Conservation (phyloP, 2,888 invertebrate species). For the Timema cristinae region DNA sequence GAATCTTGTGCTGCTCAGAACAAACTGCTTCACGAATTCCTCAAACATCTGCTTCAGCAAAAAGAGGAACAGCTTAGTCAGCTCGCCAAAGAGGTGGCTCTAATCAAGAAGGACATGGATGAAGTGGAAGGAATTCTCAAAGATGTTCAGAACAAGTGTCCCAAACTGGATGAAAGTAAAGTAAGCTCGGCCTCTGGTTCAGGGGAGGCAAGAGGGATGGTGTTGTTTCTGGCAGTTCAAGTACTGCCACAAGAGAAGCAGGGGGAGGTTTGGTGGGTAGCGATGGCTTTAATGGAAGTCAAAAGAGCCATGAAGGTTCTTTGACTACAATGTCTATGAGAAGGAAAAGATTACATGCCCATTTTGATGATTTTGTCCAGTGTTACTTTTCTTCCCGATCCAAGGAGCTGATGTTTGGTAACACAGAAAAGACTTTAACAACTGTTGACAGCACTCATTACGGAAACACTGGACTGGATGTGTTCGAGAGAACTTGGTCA, state of each 20-base stretch:
- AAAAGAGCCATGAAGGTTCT: slow-evolving; percentile 37
- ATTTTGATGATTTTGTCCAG: slow-evolving; percentile 85
- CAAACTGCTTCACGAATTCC: slow-evolving; percentile 76
- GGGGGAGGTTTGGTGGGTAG: slow-evolving; percentile 28
- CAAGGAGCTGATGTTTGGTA: slow-evolving; percentile 64
- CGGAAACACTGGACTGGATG: slow-evolving; percentile 56
- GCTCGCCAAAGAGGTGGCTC: slow-evolving; percentile 64
- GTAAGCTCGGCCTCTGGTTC: neutral
- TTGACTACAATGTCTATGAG: slow-evolving; percentile 59
- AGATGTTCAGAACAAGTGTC: slow-evolving; percentile 56
- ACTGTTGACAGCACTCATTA: slow-evolving; percentile 33
- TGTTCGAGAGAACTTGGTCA: slow-evolving; percentile 82
- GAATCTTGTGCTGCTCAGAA: slow-evolving; percentile 78
- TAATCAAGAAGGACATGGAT: slow-evolving; percentile 69
- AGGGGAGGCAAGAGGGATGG: slow-evolving; percentile 4
- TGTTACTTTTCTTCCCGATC: slow-evolving; percentile 78
- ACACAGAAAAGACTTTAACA: slow-evolving; percentile 36
- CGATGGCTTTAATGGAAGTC: slow-evolving; percentile 37
- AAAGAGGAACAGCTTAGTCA: slow-evolving; percentile 65
- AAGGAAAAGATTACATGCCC: slow-evolving; percentile 71
- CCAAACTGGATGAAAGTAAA: slow-evolving; percentile 50
- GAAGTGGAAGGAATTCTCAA: slow-evolving; percentile 63
- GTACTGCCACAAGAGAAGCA: slow-evolving; percentile 29
- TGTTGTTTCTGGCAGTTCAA: slow-evolving; percentile 18
- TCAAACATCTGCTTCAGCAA: slow-evolving; percentile 68